Conservation (phyloP, 2,888 invertebrate species). For the Nowickia ferox region DNA sequence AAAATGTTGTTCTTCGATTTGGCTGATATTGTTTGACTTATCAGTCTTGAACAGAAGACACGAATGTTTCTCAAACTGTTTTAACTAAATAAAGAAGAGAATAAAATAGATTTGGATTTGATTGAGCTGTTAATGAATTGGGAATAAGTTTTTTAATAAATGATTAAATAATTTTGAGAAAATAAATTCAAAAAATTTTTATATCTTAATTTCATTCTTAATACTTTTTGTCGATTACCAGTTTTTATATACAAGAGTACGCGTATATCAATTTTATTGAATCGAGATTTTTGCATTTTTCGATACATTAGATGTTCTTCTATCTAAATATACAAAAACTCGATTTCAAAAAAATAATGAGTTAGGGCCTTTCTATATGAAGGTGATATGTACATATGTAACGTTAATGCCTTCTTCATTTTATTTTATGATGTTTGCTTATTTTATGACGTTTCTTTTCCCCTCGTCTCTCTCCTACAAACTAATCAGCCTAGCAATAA, state of each 20-base stretch:
- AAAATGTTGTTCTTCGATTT: conserved; percentile 15
- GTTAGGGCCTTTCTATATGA: no score
- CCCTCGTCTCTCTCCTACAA: no score
- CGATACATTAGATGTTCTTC: no score
- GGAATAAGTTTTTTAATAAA: conserved; percentile 36
- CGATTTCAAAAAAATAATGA: no score
- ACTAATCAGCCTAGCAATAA: no score
- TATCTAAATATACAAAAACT: no score
- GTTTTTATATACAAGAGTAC: neutral
- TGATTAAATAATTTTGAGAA: neutral
- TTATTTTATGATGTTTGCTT: no score
- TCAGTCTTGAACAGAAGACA: conserved; percentile 28
- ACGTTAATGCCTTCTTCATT: no score
- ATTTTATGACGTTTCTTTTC: no score
- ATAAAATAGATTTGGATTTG: conserved; percentile 35
- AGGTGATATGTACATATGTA: no score
- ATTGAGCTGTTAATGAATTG: conserved; percentile 47
- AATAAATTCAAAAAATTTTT: neutral
- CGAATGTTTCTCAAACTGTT: conserved; percentile 3
- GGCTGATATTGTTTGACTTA: conserved; percentile 32
- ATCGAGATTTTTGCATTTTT: no score
- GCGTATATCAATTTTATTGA: no score
- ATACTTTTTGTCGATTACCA: conserved; percentile 1
- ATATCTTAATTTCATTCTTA: neutral
- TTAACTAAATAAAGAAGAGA: conserved; percentile 28